Base-by-base conservation (phyloP, 2,113 vertebrate genomes). In the Melanostigma gelatinosum region DNA sequence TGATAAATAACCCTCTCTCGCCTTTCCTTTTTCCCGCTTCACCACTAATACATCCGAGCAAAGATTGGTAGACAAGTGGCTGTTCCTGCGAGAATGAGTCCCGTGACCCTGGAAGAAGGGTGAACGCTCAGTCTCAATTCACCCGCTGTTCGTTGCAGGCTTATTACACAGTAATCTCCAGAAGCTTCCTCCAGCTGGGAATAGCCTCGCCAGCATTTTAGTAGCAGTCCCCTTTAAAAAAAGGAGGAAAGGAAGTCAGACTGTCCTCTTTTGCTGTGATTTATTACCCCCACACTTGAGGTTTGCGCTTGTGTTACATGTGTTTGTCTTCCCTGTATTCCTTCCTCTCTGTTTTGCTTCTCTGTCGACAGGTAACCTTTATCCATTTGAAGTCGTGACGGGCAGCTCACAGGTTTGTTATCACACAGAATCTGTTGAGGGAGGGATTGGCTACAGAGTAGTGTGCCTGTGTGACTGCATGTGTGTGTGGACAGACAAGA, bases 131-230 rank as follows among this genome's bases (percentile, higher is more conserved):
- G 86, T 91, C 92, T 90, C 89, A 91, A 83, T 92, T 92, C 86
- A 89, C 78, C 90, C 83, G 32, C 27, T 46, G 54, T 82, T 86
- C 38, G 76, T 89, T 93, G 82, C 87, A 87, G 87, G 86, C 84
- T 87, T 88, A 91, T 92, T 88, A 88, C 91, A 82, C 93, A 76
- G 89, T 91, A 93, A 93, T 94, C 90, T 92, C 86, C 63, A 82
- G 55, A 87, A 91, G 80, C 86, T 83, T 76, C 76, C 80, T 73
- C 80, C 90, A 66, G 72, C 66, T 81, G 86, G 88, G 91, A 91
- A 87, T 52, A 90, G 88, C 89, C 82, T 82, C 27, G 86, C 85
- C 80, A 85, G 86, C 89, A 77, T 82, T 91, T 89, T 77, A 85
- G 80, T 77, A 69, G 52, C 82, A 74, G 42, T 66, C 46, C 63